Evolutionary conservation across 2,113 vertebrate genomes (phyloP), one percentile per base, ranked within the genome.

Genomic region (Amazona vittata): DNA sequence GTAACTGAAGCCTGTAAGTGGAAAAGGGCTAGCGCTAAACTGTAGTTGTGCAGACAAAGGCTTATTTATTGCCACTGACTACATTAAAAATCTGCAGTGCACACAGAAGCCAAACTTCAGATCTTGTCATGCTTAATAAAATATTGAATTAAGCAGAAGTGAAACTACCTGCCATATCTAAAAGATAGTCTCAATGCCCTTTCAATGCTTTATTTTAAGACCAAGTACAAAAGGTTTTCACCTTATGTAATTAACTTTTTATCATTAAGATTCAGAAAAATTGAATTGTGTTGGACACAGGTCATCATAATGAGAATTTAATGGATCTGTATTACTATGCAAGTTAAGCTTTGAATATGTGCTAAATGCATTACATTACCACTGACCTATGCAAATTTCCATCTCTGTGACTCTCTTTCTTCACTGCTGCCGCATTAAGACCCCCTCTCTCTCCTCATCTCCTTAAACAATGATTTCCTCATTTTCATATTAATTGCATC

Each of bases 401-500:
- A 88, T 98, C 97, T 94, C 96, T 88, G 90, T 82, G 94, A 96
- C 93, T 97, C 96, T 92, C 74, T 88, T 96, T 97, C 97, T 97
- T 96, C 81, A 86, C 85, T 22, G 64, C 91, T 84, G 94, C 96
- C 13, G 89, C 96, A 97, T 97, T 95, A 97, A 86, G 59, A 92
- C 87, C 96, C 97, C 93, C 96, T 97, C 96, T 97, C 86, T 89
- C 88, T 97, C 96, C 96, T 98, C 97, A 97, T 98, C 98, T 98
- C 96, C 94, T 98, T 98, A 98, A 98, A 98, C 98, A 98, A 98
- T 98, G 97, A 98, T 98, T 98, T 98, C 96, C 98, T 98, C 98
- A 98, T 98, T 98, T 98, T 98, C 98, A 98, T 98, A 98, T 98
- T 98, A 98, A 98, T 98, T 98, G 98, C 98, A 98, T 98, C 98